Conservation (phyloP, 2,113 vertebrate species). For the Tinamus guttatus region DNA sequence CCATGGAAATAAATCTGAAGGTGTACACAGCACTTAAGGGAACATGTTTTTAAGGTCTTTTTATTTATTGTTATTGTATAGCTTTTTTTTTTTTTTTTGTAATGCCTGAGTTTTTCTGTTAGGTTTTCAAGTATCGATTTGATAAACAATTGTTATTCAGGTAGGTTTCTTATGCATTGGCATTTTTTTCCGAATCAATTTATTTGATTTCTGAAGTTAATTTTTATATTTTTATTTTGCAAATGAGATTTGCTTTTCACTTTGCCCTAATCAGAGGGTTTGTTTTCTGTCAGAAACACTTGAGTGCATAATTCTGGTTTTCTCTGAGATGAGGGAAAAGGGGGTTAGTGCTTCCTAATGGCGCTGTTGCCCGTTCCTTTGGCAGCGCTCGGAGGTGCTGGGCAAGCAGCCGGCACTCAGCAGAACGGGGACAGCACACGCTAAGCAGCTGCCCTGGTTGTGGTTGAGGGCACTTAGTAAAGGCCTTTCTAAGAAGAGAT, state of each 20-base stretch:
- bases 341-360: conserved; percentile 3
- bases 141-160: conserved; percentile 58
- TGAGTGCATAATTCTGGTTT: conserved; percentile 70
- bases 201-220: conserved; percentile 75
- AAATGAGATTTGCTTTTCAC: conserved; percentile 52
- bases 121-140: conserved; percentile 67
- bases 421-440: background rate
- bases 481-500: conserved; percentile 17
- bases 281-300: conserved; percentile 52
- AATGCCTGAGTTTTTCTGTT: conserved; percentile 69
- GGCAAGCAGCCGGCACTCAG: conserved; percentile 18
- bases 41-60: conserved; percentile 42
- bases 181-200: conserved; percentile 60
- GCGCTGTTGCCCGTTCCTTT: background rate
- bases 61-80: conserved; percentile 81
- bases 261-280: conserved; percentile 73
- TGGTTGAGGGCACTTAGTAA: background rate
- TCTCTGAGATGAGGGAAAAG: conserved; percentile 6
- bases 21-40: conserved; percentile 75
- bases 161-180: conserved; percentile 60
- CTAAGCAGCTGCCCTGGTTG: background rate
- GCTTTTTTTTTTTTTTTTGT: conserved; percentile 46
- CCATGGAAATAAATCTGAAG: conserved; percentile 68
- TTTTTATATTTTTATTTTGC: conserved; percentile 73
- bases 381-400: background rate